Conservation (phyloP, 2,113 vertebrate genomes). For the Phycodurus eques region DNA sequence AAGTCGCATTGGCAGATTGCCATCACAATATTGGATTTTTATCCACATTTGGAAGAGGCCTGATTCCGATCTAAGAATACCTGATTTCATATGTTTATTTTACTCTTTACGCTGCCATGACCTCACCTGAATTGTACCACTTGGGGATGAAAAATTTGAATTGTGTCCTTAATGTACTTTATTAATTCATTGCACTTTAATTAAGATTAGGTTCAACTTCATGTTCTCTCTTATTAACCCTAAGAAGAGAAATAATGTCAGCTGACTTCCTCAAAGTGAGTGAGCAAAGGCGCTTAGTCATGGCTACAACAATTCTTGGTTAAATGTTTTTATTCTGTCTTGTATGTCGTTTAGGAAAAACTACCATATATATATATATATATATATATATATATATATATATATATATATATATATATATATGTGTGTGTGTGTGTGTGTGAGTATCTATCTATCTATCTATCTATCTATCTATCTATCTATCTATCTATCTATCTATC, state of each 20-base stretch:
- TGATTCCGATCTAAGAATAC: no score
- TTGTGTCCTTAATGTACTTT: conserved; percentile 38
- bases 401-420: no score
- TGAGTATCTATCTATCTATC: background rate
- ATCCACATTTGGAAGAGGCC: no score
- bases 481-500: no score
- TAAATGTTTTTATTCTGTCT: background rate
- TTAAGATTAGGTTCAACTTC: conserved; percentile 28
- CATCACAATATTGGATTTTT: no score
- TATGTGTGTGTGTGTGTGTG: no score
- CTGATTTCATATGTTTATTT: no score
- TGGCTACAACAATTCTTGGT: conserved; percentile 4
- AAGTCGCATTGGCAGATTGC: no score
- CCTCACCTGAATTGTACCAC: background rate
- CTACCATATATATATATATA: background rate
- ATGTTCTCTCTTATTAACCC: conserved; percentile 38
- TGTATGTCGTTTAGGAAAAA: background rate
- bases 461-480: no score
- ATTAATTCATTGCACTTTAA: conserved; percentile 47
- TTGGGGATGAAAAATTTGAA: background rate
- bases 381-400: background rate
- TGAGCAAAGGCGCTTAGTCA: background rate
- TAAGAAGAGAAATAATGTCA: conserved; percentile 21
- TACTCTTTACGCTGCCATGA: no score
- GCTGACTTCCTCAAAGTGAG: conserved; percentile 11